phyloP scores from a whole-genome alignment of 2,888 invertebrate species.

The Athalia cordata region DNA sequence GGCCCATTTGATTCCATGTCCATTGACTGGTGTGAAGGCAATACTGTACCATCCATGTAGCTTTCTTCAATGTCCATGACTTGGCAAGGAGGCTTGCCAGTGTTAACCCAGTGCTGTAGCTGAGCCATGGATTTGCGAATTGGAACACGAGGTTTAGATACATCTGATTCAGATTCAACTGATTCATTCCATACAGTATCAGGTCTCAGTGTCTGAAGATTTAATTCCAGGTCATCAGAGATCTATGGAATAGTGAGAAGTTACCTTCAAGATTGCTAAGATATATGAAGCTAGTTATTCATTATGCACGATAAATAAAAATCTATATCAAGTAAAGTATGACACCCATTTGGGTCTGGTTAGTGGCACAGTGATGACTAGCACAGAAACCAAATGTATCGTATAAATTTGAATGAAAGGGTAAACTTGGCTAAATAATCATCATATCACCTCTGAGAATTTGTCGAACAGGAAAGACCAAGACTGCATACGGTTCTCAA shows the following conservation, averaged over 20 bases:
- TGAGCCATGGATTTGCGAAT: conserved; percentile 56
- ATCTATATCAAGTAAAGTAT: too few species aligned
- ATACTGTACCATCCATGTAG: conserved; percentile 44
- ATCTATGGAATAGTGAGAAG: conserved; percentile 48
- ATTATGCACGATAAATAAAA: too few species aligned
- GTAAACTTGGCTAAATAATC: background rate
- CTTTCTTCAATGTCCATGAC: conserved; percentile 28
- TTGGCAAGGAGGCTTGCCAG: conserved; percentile 59
- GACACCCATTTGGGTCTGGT: too few species aligned
- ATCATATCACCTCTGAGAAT: conserved; percentile 55
- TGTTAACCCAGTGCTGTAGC: conserved; percentile 65
- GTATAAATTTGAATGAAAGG: background rate
- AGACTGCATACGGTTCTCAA: conserved; percentile 51
- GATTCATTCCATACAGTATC: conserved; percentile 38
- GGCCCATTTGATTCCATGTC: conserved; percentile 39
- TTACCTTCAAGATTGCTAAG: background rate
- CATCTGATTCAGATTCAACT: conserved; percentile 31
- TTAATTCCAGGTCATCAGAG: conserved; percentile 51
- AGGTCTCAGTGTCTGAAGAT: conserved; percentile 50
- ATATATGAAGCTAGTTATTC: too few species aligned
- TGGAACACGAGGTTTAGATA: conserved; percentile 47
- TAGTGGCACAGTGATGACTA: too few species aligned
- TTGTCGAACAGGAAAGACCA: conserved; percentile 61
- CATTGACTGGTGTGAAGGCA: conserved; percentile 51
- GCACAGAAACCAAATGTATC: background rate